Percentiles rank a stretch among this genome's conserved stretches.
phyloP scores from a whole-genome alignment of 2,797 vertebrate genomes.

The Meda fulgida region DNA sequence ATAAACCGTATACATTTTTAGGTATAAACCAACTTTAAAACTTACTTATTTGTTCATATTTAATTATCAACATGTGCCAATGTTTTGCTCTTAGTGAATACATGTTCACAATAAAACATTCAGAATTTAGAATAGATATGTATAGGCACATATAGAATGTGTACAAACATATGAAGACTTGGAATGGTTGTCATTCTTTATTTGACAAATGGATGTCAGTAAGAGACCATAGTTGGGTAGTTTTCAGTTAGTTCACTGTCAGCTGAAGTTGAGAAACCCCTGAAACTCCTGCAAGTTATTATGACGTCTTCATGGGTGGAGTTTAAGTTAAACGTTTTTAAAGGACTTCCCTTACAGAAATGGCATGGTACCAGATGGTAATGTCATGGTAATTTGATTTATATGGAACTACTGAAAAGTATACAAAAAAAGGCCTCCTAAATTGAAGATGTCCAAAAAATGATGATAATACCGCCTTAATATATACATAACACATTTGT shows the following conservation, averaged over 20 bases:
- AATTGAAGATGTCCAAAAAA: background rate
- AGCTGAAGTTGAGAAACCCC: slow-evolving; percentile 5
- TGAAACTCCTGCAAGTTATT: slow-evolving; percentile 6
- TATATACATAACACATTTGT: background rate
- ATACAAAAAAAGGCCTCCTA: background rate
- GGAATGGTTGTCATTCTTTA: background rate
- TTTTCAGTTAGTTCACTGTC: background rate
- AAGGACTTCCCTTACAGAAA: slow-evolving; percentile 13
- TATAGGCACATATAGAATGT: background rate
- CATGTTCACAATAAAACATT: background rate
- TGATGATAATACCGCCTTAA: background rate
- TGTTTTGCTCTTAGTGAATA: background rate
- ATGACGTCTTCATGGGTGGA: slow-evolving; percentile 20
- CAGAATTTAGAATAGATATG: background rate
- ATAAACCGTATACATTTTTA: background rate
- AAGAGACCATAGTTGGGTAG: background rate
- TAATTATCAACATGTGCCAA: background rate
- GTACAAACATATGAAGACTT: background rate
- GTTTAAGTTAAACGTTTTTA: background rate
- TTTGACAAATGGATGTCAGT: slow-evolving; percentile 21
- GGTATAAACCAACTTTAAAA: background rate
- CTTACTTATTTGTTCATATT: background rate
- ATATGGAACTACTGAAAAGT: background rate
- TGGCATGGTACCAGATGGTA: background rate
- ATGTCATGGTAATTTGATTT: background rate